Percentiles rank a stretch among this genome's conserved stretches.
Conservation (phyloP, 2,888 invertebrate genomes). For the Chaitophorus viminalis region DNA sequence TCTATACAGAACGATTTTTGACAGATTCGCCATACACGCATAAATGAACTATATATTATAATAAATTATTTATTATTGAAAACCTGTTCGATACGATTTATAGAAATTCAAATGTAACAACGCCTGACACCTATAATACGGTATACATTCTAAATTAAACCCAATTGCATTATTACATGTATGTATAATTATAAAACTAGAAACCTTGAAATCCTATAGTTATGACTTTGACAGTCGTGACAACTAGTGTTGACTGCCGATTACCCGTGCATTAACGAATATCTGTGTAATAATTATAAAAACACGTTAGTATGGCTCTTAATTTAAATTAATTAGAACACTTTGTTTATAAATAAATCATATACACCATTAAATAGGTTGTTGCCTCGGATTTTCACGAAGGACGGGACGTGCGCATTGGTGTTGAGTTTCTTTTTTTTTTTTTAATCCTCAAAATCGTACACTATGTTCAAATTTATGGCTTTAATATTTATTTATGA, state of each 20-base stretch:
- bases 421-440: too few relatives aligned
- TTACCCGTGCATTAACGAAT: background rate
- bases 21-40: background rate
- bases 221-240: slow-evolving; percentile 49
- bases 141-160: slow-evolving; percentile 49
- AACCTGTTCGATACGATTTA: slow-evolving; percentile 41
- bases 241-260: slow-evolving; percentile 4
- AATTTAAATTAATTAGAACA: slow-evolving; percentile 22
- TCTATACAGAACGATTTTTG: background rate
- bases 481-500: background rate
- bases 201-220: slow-evolving; percentile 57
- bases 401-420: background rate
- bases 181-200: slow-evolving; percentile 53
- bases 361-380: slow-evolving; percentile 20
- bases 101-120: background rate
- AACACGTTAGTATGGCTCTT: background rate
- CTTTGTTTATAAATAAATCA: slow-evolving; percentile 5
- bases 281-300: slow-evolving; percentile 21
- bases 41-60: background rate
- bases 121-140: slow-evolving; percentile 23
- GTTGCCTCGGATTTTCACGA: slow-evolving; percentile 1
- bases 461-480: slow-evolving; percentile 17
- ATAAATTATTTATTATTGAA: slow-evolving; percentile 24
- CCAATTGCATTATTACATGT: slow-evolving; percentile 52
- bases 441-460: background rate